These are phyloP conservation scores for Psococerastis gibbosa DNA, from an alignment of 2,888 invertebrate genomes.

Conservation along the genomic window DNA sequence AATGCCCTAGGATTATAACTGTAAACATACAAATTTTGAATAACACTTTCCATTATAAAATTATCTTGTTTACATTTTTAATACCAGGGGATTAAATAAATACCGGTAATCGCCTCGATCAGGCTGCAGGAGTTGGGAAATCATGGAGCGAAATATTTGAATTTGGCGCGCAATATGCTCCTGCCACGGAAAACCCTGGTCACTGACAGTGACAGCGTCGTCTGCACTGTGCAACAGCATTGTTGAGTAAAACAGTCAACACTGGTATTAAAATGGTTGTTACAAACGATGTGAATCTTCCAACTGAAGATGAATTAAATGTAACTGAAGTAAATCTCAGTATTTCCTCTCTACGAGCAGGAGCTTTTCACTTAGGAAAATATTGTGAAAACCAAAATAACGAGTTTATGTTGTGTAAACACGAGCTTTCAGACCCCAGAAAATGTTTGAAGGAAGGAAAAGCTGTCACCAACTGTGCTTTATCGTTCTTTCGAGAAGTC, in stretches of 20 bases:
- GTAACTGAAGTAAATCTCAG: slow-evolving; percentile 74
- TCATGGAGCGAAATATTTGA: too few species aligned
- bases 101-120: too few species aligned
- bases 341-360: slow-evolving; percentile 65
- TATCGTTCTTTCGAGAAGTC: slow-evolving; percentile 73
- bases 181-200: too few species aligned
- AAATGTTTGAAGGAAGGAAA: slow-evolving; percentile 79
- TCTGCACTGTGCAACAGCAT: too few species aligned
- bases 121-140: too few species aligned
- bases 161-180: too few species aligned
- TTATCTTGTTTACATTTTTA: too few species aligned
- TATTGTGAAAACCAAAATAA: slow-evolving; percentile 82
- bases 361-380: slow-evolving; percentile 82
- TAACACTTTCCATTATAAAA: too few species aligned
- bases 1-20: too few species aligned
- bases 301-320: slow-evolving; percentile 73
- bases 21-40: too few species aligned
- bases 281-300: slow-evolving; percentile 29
- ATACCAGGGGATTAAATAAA: too few species aligned
- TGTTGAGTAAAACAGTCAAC: neutral
- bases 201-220: too few species aligned
- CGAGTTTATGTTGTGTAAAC: slow-evolving; percentile 81
- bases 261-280: neutral
- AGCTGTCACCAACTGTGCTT: slow-evolving; percentile 74
- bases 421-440: slow-evolving; percentile 65